A percentile compares a stretch with the other conserved stretches of the same genome.
Conservation (phyloP, 2,888 invertebrate species). For the Neoascia interrupta region DNA sequence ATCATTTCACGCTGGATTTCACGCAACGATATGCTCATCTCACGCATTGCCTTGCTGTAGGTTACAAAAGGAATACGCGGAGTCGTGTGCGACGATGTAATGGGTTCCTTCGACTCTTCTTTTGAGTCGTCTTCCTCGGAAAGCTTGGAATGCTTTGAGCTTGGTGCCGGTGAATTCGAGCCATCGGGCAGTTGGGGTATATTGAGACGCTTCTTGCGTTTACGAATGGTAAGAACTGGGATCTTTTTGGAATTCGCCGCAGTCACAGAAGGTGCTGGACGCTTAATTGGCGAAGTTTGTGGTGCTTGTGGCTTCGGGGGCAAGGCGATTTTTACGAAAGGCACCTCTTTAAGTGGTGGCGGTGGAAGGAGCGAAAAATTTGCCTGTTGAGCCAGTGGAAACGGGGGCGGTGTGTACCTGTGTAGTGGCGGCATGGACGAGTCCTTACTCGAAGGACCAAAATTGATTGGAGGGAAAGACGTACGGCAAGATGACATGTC, state of each 20-base stretch:
- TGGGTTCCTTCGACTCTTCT: too few relatives aligned
- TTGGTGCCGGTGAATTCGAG: slow-evolving; percentile 45
- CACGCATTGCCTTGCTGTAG: slow-evolving; percentile 74
- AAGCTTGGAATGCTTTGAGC: slow-evolving; percentile 24
- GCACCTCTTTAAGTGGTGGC: slow-evolving; percentile 52
- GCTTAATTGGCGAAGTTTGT: slow-evolving; percentile 10
- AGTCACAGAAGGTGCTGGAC: not conserved
- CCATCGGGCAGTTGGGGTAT: slow-evolving; percentile 52
- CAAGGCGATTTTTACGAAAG: slow-evolving; percentile 48
- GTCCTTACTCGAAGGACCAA: not conserved
- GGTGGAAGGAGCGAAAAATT: slow-evolving; percentile 43
- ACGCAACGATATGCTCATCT: slow-evolving; percentile 74
- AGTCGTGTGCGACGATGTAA: slow-evolving; percentile 28
- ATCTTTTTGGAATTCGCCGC: slow-evolving; percentile 37
- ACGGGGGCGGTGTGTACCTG: slow-evolving; percentile 45
- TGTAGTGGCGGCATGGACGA: slow-evolving; percentile 45
- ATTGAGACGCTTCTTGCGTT: slow-evolving; percentile 65
- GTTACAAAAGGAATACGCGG: slow-evolving; percentile 60
- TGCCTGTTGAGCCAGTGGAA: slow-evolving; percentile 51
- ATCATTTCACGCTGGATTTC: slow-evolving; percentile 76
- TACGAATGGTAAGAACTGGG: slow-evolving; percentile 49
- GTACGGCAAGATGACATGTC: not conserved
- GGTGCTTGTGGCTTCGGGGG: slow-evolving; percentile 62
- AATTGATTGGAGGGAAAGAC: not conserved
- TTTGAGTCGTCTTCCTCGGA: slow-evolving; percentile 42